Percentiles rank a stretch among this genome's conserved stretches.
phyloP scores from a whole-genome alignment of 2,888 invertebrate species.

The Phragmatobia fuliginosa region DNA sequence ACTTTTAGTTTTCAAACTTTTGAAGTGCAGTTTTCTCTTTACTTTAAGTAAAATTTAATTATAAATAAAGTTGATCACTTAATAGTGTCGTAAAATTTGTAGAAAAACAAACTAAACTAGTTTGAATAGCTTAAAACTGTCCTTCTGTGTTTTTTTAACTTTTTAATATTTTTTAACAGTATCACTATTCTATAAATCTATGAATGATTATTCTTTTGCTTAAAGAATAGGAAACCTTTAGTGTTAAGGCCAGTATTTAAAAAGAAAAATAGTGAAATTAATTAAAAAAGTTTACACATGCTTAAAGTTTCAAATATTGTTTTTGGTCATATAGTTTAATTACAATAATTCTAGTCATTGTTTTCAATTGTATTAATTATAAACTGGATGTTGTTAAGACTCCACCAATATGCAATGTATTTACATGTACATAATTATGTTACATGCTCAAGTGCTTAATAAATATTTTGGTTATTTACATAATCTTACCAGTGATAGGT shows the following conservation, averaged over 20 bases:
- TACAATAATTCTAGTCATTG: not conserved
- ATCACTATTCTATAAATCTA: not conserved
- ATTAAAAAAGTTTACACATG: too few species aligned
- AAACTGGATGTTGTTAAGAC: not conserved
- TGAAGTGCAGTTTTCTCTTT: not conserved
- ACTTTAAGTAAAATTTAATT: not conserved
- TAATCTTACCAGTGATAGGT: too few species aligned
- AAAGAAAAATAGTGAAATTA: too few species aligned
- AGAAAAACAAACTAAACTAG: not conserved
- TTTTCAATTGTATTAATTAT: not conserved
- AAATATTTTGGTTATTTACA: too few species aligned
- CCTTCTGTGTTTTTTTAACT: too few species aligned
- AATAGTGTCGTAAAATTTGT: not conserved
- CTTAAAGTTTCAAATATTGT: not conserved
- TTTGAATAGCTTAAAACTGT: not conserved
- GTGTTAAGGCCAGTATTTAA: too few species aligned
- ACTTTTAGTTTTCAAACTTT: constrained; percentile 13
- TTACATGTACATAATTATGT: too few species aligned
- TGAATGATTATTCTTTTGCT: not conserved
- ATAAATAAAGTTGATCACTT: not conserved
- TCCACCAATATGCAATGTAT: not conserved
- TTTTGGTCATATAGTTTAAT: not conserved
- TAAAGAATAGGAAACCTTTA: not conserved
- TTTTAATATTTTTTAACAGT: too few species aligned
- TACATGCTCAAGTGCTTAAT: too few species aligned